Conservation (phyloP, 2,888 invertebrate genomes). For the Abrostola tripartita region DNA sequence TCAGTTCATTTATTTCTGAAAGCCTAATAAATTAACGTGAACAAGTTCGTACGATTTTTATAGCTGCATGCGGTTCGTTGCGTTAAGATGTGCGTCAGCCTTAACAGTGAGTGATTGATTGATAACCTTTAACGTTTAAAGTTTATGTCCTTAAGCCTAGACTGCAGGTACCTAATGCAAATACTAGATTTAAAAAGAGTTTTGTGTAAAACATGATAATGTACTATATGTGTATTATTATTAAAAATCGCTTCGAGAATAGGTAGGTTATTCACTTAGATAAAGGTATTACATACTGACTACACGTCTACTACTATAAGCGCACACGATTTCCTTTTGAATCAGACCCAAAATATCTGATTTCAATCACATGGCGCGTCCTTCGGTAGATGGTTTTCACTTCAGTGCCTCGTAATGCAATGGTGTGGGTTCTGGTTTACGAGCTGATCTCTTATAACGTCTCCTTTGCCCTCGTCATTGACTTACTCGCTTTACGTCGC, state of each 20-base stretch:
- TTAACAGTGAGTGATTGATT: slow-evolving; percentile 21
- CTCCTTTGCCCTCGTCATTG: slow-evolving; percentile 3
- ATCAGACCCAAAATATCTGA: too few relatives aligned
- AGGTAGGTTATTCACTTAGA: too few relatives aligned
- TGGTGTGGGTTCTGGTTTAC: background rate
- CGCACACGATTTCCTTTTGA: too few relatives aligned
- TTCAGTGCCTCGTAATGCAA: background rate
- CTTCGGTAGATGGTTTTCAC: background rate
- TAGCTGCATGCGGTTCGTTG: slow-evolving; percentile 1
- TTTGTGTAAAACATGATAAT: background rate
- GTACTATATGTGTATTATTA: too few relatives aligned
- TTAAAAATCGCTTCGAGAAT: too few relatives aligned
- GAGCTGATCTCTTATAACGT: slow-evolving; percentile 1
- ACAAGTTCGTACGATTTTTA: background rate
- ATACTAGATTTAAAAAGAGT: background rate
- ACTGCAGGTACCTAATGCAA: background rate
- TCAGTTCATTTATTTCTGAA: background rate
- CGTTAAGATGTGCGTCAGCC: slow-evolving; percentile 18
- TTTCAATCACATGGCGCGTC: background rate
- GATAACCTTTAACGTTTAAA: slow-evolving; percentile 17
- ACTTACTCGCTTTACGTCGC: background rate
- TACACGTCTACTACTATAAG: too few relatives aligned
- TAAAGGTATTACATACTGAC: too few relatives aligned
- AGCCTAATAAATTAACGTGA: background rate
- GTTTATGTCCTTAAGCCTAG: slow-evolving; percentile 6